phyloP scores from a whole-genome alignment of 92 coral and sea anemone species.

The Palythoa grandis region DNA sequence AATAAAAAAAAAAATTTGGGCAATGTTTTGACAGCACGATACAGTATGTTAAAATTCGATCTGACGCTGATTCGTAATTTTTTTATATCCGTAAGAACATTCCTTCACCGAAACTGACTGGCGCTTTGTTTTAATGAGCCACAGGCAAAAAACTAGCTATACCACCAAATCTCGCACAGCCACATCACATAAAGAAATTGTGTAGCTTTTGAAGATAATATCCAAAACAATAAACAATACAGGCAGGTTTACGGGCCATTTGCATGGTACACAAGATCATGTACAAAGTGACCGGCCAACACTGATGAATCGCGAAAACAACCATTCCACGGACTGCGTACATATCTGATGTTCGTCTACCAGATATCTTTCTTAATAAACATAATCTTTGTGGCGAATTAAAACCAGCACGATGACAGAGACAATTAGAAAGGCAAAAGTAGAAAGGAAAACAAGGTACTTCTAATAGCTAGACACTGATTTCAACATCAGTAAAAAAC shows the following conservation, averaged over 20 bases:
- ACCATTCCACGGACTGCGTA: background rate
- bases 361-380: background rate
- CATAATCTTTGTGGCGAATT: background rate
- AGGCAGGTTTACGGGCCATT: slow-evolving; percentile 21
- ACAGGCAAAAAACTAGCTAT: slow-evolving; percentile 1
- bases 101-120: background rate
- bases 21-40: no score
- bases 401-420: background rate
- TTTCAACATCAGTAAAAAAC: background rate
- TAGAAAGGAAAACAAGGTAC: background rate
- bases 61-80: background rate
- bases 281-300: background rate
- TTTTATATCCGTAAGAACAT: background rate
- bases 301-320: background rate
- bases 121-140: background rate
- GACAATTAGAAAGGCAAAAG: slow-evolving; percentile 10
- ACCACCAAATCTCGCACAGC: background rate
- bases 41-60: no score
- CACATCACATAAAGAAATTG: slow-evolving; percentile 4
- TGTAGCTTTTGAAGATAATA: background rate
- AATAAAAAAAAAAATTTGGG: no score
- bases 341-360: slow-evolving; percentile 11
- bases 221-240: slow-evolving; percentile 19
- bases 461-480: slow-evolving; percentile 3
- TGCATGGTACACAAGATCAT: slow-evolving; percentile 35